phyloP scores from a whole-genome alignment of 2,113 vertebrate species.

The Stomatorhinus ivindoensis region DNA sequence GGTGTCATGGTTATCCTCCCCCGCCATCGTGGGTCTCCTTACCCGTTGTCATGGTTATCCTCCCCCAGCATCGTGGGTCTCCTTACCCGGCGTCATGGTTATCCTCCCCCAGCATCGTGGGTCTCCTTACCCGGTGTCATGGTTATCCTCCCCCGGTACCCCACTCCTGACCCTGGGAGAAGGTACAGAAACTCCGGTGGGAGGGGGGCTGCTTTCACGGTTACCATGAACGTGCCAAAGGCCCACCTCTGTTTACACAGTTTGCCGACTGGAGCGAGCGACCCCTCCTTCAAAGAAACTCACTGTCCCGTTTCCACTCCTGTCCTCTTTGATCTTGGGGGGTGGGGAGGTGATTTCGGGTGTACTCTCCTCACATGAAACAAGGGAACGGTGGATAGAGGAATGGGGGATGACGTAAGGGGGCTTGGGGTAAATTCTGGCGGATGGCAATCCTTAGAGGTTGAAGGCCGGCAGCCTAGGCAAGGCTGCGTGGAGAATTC shows the following conservation, averaged over 20 bases:
- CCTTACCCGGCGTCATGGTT: no score
- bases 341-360: constrained; percentile 10
- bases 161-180: background rate
- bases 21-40: no score
- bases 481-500: background rate
- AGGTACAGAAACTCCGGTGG: no score
- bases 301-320: constrained; percentile 29
- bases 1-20: no score
- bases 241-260: constrained; percentile 1
- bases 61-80: no score
- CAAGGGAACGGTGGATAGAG: constrained; percentile 2
- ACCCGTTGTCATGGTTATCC: no score
- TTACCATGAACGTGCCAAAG: background rate
- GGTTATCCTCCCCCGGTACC: background rate
- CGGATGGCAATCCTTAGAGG: background rate
- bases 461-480: background rate
- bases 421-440: constrained; percentile 22
- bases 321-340: constrained; percentile 29
- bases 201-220: background rate
- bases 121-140: no score
- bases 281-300: constrained; percentile 20
- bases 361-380: constrained; percentile 22
- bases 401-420: background rate
- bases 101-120: no score
- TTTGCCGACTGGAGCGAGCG: background rate